These are phyloP conservation scores for Sebastes nivosus DNA, from an alignment of 2,797 vertebrate species.

Conservation along the genomic window DNA sequence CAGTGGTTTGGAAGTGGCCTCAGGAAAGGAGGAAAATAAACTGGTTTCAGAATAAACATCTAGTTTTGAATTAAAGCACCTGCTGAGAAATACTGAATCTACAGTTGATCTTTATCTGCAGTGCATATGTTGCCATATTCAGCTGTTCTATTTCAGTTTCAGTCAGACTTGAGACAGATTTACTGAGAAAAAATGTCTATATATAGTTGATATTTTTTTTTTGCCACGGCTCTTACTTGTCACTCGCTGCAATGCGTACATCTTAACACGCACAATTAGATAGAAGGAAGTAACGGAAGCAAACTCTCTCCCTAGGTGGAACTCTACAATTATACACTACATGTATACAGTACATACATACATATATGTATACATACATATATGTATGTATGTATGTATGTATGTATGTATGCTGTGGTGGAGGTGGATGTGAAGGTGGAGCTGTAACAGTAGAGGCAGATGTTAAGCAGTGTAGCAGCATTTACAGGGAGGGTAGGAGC, in stretches of 20 bases:
- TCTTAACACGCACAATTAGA: neutral
- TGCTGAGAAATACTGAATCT: neutral
- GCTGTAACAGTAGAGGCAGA: neutral
- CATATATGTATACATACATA: too few relatives aligned
- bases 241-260: neutral
- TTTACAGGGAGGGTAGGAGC: slow-evolving; percentile 5
- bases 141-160: neutral
- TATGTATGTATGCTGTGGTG: too few relatives aligned
- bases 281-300: neutral
- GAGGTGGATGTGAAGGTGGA: neutral
- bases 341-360: neutral
- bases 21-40: neutral
- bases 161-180: neutral
- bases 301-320: neutral
- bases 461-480: neutral
- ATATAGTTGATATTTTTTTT: neutral
- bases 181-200: neutral
- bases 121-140: neutral
- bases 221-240: neutral
- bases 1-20: neutral
- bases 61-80: neutral
- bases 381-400: too few relatives aligned
- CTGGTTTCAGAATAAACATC: neutral
- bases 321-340: neutral
- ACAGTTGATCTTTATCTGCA: neutral